phyloP scores from a whole-genome alignment of 1,140 invertebrate species.

The Pseudomyrmex gracilis region DNA sequence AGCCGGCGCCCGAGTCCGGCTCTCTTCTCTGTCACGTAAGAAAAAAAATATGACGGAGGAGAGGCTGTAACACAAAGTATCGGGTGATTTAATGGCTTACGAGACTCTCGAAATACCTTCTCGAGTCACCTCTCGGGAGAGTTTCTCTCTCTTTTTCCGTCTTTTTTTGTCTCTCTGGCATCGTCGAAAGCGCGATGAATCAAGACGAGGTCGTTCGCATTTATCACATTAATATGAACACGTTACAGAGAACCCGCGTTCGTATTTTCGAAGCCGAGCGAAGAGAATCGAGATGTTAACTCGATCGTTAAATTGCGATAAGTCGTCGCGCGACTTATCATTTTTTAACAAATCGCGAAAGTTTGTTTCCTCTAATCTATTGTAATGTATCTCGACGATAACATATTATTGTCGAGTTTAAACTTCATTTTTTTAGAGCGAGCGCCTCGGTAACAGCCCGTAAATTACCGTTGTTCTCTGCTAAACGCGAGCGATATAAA shows the following conservation, averaged over 20 bases:
- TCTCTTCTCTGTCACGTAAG: constrained; percentile 41
- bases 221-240: constrained; percentile 21
- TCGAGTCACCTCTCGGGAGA: constrained; percentile 10
- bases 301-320: not conserved
- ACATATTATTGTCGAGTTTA: constrained; percentile 9
- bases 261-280: constrained; percentile 9
- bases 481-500: constrained; percentile 52
- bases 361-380: not conserved
- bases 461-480: constrained; percentile 5
- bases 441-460: not conserved
- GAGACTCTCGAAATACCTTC: constrained; percentile 44
- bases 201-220: constrained; percentile 50
- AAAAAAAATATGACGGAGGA: constrained; percentile 14
- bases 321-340: not conserved
- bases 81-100: constrained; percentile 49
- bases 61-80: constrained; percentile 39
- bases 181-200: constrained; percentile 40
- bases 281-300: not conserved
- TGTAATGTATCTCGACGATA: not conserved
- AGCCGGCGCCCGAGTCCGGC: constrained; percentile 13
- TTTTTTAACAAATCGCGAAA: constrained; percentile 25
- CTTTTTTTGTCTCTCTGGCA: not conserved
- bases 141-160: not conserved
- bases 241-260: constrained; percentile 11
- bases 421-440: constrained; percentile 10